A percentile compares a stretch with the other conserved stretches of the same genome.
Conservation (phyloP, 2,888 invertebrate genomes). For the Meghimatium bilineatum region DNA sequence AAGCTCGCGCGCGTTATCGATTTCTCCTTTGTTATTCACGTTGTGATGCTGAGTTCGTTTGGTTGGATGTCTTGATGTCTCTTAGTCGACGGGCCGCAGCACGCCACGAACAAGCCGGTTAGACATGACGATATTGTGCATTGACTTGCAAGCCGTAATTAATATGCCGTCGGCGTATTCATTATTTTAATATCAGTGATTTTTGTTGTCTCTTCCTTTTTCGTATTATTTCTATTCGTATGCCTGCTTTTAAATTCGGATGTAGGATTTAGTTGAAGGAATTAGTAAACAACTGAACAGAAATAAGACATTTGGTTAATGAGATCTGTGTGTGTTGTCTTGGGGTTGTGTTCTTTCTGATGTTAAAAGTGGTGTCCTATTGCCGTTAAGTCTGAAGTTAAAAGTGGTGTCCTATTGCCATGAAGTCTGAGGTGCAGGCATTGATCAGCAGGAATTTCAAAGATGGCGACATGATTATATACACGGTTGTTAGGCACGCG, state of each 20-base stretch:
- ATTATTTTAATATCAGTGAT: not conserved
- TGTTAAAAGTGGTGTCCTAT: too few species aligned
- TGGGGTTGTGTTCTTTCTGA: too few species aligned
- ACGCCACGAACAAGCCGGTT: not conserved
- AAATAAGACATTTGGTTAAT: not conserved
- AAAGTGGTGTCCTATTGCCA: too few species aligned
- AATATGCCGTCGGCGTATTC: not conserved
- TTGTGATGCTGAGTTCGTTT: not conserved
- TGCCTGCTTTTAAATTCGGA: not conserved
- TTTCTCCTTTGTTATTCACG: conserved; percentile 9
- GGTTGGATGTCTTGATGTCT: not conserved
- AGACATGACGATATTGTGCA: not conserved
- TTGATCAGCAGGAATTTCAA: too few species aligned
- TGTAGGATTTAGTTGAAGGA: not conserved
- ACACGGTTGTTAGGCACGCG: too few species aligned
- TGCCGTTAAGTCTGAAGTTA: too few species aligned
- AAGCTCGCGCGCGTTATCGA: not conserved
- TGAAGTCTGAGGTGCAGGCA: too few species aligned
- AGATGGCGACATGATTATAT: too few species aligned
- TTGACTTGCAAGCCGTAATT: not conserved
- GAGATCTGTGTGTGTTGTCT: too few species aligned
- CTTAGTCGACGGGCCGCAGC: not conserved
- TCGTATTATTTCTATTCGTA: not conserved
- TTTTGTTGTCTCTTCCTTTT: not conserved
- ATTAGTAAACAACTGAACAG: not conserved